Evolutionary conservation across 2,797 vertebrate species (phyloP), one percentile per base, ranked within the genome.

Genomic region (Ctenosaura bakeri): DNA sequence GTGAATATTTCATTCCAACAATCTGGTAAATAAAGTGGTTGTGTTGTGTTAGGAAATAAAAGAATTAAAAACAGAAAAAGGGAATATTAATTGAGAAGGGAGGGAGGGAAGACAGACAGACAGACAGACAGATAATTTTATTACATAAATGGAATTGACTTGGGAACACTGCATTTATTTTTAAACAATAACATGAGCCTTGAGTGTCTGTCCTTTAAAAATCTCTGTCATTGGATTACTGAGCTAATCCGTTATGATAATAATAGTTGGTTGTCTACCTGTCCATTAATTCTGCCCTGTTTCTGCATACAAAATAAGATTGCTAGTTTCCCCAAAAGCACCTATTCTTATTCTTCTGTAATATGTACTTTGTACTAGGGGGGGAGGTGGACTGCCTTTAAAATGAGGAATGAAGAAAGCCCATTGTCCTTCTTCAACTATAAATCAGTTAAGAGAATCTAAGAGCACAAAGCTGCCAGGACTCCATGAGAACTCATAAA

Each of bases 201-300:
- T 89, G 85, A 84, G 22, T 52, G 74, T 59, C 9, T 56, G 20
- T 59, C 6, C 85, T 4, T 84, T 91, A 86, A 73, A 86, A 86
- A 1, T 79, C n/a, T n/a, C n/a, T n/a, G 77, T 12, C 24, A n/a
- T 76, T 87, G 88, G 13, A 38, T 20, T 90, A 62, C 3, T 76
- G 1, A 4, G 6, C 83, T 59, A 91, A 77, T 56, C 14, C n/a
- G 54, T 16, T 90, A 46, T 1, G 26, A 7, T 85, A 88, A 89
- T 87, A 80, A 82, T 13, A 84, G 24, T 90, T 52, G 66, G 2
- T 84, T 89, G 0, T 18, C 54, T 82, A 35, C n/a, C 56, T 91
- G 42, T 14, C 71, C 35, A 18, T 92, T 88, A n/a, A 89, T 92
- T 86, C 59, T 89, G 7, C 73, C 83, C 52, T 29, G 0, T 73